Evolutionary conservation across 2,888 invertebrate species (phyloP).

Genomic region (Ischnus inquisitorius): DNA sequence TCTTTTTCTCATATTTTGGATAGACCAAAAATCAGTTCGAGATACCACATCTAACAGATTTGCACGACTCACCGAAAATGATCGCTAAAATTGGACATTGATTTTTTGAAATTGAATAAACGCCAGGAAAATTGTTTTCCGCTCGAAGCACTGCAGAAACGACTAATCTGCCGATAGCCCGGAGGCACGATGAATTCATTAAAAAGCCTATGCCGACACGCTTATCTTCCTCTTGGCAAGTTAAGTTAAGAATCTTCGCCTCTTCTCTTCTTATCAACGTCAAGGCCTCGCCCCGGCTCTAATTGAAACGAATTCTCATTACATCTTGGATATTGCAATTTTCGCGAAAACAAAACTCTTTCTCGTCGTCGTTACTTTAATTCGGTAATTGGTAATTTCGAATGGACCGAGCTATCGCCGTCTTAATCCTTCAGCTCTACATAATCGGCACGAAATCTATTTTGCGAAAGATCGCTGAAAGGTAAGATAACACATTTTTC

Average conservation of each 20-base stretch:
- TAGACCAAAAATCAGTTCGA: background rate
- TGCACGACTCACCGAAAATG: background rate
- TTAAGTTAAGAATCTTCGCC: background rate
- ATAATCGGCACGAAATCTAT: background rate
- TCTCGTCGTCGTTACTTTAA: background rate
- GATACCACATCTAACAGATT: background rate
- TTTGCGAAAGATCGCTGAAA: background rate
- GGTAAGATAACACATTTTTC: too few species aligned
- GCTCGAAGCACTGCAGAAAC: background rate
- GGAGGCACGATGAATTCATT: slow-evolving; percentile 16
- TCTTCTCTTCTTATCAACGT: background rate
- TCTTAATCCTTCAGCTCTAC: background rate
- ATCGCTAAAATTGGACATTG: background rate
- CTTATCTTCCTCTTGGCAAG: slow-evolving; percentile 9
- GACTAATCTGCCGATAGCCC: slow-evolving; percentile 12
- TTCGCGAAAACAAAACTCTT: background rate
- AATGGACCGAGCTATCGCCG: background rate
- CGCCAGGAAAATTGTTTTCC: background rate
- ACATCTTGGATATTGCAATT: background rate
- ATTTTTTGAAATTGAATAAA: background rate
- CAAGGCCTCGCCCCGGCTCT: background rate
- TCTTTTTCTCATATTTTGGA: too few species aligned
- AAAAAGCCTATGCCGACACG: slow-evolving; percentile 7
- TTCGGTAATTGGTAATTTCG: background rate
- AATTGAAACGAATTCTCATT: slow-evolving; percentile 6